Evolutionary conservation across 2,113 vertebrate species (phyloP), one percentile per base, ranked within the genome.

Genomic region (Apaloderma vittatum): DNA sequence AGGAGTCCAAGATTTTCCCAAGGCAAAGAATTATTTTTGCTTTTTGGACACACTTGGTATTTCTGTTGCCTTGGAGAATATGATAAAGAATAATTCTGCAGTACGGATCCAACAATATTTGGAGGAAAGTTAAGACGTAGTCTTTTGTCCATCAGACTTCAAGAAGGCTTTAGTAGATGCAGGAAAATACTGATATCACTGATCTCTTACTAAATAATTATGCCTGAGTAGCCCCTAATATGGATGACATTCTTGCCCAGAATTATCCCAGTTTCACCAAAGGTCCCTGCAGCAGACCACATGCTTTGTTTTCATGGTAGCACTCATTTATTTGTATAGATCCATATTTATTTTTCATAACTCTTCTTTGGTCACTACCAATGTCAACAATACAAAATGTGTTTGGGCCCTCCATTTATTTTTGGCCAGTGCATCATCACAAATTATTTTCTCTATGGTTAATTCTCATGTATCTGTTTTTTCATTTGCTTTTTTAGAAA

Each of bases 121-220:
- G 26, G 37, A 67, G 23, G 29, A 79, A 88, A 66, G 6, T 79
- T 27, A 70, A 5, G 8, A 37, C 62, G 15, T 40, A 74, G 55
- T 36, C 21, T 74, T 74, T 77, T n/a, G 36, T 58, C 26, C 16
- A 70, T 14, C 1, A 22, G 18, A 24, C 8, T 86, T 88, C 84
- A 80, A 54, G 59, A 77, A 81, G 3, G 11, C 24, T 87, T 49
- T 27, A 91, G 62, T 5, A 74, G 12, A 18, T 49, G 36, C 43
- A 67, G 21, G 52, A 95, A 88, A 81, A 48, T 66, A 36, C 15
- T 34, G 29, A 7, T 9, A 43, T 36, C 1, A 10, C 9, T n/a
- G 12, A 49, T 14, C 4, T 58, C 34, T 73, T 67, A 13, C 15
- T 30, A 23, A 15, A 7, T 15, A 66, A 30, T 0, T 0, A 32